A percentile compares a stretch with the other conserved stretches of the same genome.
Evolutionary conservation across 2,888 invertebrate species (phyloP).

Genomic region (Spialia ferax): DNA sequence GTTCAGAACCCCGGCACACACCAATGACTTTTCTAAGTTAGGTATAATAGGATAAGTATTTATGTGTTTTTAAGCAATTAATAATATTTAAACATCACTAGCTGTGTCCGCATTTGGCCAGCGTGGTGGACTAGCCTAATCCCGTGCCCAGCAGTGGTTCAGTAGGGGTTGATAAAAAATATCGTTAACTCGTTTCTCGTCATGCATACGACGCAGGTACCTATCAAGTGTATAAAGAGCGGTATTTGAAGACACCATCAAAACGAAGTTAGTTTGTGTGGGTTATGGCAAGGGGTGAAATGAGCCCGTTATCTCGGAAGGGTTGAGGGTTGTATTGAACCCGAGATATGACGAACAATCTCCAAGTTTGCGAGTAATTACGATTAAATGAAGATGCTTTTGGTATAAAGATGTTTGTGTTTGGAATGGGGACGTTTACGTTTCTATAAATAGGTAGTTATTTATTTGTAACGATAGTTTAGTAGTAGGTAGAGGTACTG

Average conservation of each 20-base stretch:
- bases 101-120: too few relatives aligned
- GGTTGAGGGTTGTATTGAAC: constrained; percentile 50
- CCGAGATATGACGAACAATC: constrained; percentile 45
- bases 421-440: constrained; percentile 7
- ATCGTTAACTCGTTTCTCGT: constrained; percentile 4
- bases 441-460: too few relatives aligned
- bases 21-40: too few relatives aligned
- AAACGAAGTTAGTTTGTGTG: constrained; percentile 55
- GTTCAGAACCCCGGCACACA: too few relatives aligned
- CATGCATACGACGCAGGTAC: neutral
- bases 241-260: constrained; percentile 53
- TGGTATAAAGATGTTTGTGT: constrained; percentile 29
- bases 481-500: too few relatives aligned
- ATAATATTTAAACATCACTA: too few relatives aligned
- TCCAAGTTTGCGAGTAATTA: constrained; percentile 49
- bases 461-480: too few relatives aligned
- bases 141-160: too few relatives aligned
- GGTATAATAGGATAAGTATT: too few relatives aligned
- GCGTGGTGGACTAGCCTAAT: too few relatives aligned
- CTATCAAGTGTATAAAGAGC: constrained; percentile 39
- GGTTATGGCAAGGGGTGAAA: constrained; percentile 54
- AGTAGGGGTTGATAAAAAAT: too few relatives aligned
- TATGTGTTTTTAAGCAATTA: too few relatives aligned
- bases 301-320: constrained; percentile 64
- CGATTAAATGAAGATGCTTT: constrained; percentile 45